Conservation (phyloP, 2,797 vertebrate genomes). For the Huso huso region DNA sequence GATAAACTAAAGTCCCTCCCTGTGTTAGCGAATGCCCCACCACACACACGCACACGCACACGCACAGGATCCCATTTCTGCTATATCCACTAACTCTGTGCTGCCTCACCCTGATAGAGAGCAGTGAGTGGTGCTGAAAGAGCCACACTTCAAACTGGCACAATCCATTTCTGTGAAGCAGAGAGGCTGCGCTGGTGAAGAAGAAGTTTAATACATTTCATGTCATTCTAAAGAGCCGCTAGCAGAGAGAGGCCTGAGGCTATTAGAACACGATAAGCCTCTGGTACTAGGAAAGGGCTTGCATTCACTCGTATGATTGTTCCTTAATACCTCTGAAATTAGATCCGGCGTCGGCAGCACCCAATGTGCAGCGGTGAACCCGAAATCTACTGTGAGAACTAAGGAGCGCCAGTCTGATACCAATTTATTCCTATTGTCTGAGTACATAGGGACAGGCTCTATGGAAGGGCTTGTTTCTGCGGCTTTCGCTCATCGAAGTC, state of each 20-base stretch:
- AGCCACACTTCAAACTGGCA: slow-evolving; percentile 29
- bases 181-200: slow-evolving; percentile 28
- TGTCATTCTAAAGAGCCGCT: slow-evolving; percentile 43
- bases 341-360: not conserved
- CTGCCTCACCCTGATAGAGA: no score
- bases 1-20: no score
- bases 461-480: no score
- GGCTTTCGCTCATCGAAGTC: no score
- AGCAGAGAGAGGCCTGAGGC: slow-evolving; percentile 40
- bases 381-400: no score
- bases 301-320: no score
- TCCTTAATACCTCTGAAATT: slow-evolving; percentile 25
- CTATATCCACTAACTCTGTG: slow-evolving; percentile 4
- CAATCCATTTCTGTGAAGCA: slow-evolving; percentile 35
- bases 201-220: slow-evolving; percentile 46
- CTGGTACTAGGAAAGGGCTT: no score
- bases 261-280: no score
- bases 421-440: no score
- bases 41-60: not conserved
- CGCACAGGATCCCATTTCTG: slow-evolving; percentile 6
- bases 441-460: no score
- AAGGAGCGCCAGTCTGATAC: no score
- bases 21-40: not conserved
- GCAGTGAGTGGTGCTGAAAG: not conserved
- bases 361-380: no score